Percentiles rank a stretch among this genome's conserved stretches.
Conservation (phyloP, 2,113 vertebrate genomes). For the Zosterops lateralis region DNA sequence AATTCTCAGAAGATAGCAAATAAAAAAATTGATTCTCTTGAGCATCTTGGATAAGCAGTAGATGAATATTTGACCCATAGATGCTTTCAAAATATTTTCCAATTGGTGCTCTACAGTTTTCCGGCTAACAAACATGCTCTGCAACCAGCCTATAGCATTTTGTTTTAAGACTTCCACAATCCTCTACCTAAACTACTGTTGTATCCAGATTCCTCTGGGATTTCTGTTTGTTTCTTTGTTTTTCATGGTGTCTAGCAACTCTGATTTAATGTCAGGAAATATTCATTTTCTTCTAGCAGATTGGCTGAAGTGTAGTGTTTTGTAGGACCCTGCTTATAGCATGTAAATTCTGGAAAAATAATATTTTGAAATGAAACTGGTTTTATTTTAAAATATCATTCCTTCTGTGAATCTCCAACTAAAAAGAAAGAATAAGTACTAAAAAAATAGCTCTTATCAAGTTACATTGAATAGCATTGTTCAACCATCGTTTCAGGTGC, state of each 20-base stretch:
- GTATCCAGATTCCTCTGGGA: not conserved
- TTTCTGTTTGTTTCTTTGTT: not conserved
- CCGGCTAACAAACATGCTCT: not conserved
- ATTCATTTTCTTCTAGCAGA: not conserved
- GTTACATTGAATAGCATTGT: not conserved
- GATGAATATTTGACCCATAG: not conserved
- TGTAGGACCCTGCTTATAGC: not conserved
- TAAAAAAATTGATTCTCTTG: not conserved
- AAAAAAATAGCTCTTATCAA: not conserved
- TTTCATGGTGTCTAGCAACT: not conserved
- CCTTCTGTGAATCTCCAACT: not conserved
- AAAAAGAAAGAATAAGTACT: not conserved
- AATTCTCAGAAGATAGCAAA: not conserved
- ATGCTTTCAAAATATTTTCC: not conserved
- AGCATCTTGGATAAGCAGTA: not conserved
- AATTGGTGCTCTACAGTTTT: not conserved
- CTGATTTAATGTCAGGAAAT: not conserved
- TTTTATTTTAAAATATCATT: not conserved
- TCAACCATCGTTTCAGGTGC: not conserved
- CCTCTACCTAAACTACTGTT: not conserved
- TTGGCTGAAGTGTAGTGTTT: not conserved
- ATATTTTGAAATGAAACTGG: not conserved
- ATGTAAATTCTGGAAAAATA: not conserved
- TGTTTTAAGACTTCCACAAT: not conserved
- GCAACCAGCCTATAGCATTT: not conserved